Evolutionary conservation across 2,888 invertebrate genomes (phyloP), one percentile per base, ranked within the genome.

Genomic region (Rhopalosiphum nymphaeae): DNA sequence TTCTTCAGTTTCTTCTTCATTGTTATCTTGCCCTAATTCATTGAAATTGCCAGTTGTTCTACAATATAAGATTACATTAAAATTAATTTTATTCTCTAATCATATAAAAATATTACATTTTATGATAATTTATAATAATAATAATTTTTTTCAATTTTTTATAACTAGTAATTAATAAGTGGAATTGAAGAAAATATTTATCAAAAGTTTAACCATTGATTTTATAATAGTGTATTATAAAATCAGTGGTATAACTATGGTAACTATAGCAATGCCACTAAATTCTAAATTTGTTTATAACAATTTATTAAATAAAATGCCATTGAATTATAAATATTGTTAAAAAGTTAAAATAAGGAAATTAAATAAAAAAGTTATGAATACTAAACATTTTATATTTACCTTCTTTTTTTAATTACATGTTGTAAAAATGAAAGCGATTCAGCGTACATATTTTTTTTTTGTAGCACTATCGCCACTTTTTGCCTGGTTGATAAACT

Each of bases 1-100:
- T 85, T 42, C 78, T 36, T 36, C 78, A 36, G 42, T 46, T 26
- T 86, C 44, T 46, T 86, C 86, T 16, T 2, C 84, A 42, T 44
- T 42, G 16, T 36, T 36, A 3, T 86, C 26, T 36, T 86, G 86
- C 26, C 1, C 29, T 11, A 13, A 16, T 86, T 86, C 46, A 46
- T 85, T 85, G 5, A 67, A 85, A 85, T 85, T 44, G 7, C 85
- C 85, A 25, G 85, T 85, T n/a, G 85, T 85, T 26, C 85, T 85
- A 85, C 10, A 85, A 44, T 85, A 85, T 44, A 85, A 10, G 26
- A 46, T 85, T 44, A 5, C 5, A 44, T 44, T 44, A n/a, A n/a
- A n/a, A n/a, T n/a, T n/a, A n/a, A n/a, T n/a, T n/a, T n/a, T n/a
- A n/a, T n/a, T n/a, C n/a, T n/a, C n/a, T n/a, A n/a, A n/a, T n/a